Percentiles rank a stretch among this genome's conserved stretches.
Evolutionary conservation across 37 sponge, comb jelly and placozoan genomes (phyloP).

Genomic region (Amphimedon queenslandica): DNA sequence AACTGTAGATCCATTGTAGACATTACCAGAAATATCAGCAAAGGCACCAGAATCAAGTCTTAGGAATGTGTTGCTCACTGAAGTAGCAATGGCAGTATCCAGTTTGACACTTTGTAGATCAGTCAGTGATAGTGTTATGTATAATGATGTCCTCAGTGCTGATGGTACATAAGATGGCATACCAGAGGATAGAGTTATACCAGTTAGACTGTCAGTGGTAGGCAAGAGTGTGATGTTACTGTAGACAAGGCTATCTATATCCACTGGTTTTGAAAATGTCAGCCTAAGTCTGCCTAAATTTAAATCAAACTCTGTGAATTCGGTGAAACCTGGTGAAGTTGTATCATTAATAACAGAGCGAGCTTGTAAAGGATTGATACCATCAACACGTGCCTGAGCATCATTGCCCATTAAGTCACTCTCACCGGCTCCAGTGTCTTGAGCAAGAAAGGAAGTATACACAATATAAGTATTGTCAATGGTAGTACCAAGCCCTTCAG

Average conservation of each 20-base stretch:
- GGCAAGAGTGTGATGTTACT: conserved; percentile 50
- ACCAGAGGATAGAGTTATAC: conserved; percentile 31
- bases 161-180: conserved; percentile 12
- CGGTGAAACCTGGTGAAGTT: conserved; percentile 46
- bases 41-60: conserved; percentile 43
- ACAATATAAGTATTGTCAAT: conserved; percentile 45
- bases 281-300: conserved; percentile 62
- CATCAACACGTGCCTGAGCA: conserved; percentile 21
- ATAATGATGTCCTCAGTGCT: conserved; percentile 8
- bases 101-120: conserved; percentile 70
- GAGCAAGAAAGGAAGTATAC: conserved; percentile 44
- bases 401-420: conserved; percentile 3
- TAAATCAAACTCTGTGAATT: conserved; percentile 63
- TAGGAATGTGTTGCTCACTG: conserved; percentile 34
- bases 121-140: conserved; percentile 37
- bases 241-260: conserved; percentile 40
- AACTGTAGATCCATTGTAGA: conserved; percentile 7
- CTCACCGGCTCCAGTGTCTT: conserved; percentile 43
- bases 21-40: conserved; percentile 51
- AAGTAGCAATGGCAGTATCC: conserved; percentile 21
- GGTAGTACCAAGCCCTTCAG: conserved; percentile 37
- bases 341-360: conserved; percentile 43
- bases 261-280: conserved; percentile 70
- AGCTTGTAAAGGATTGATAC: conserved; percentile 28
- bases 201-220: conserved; percentile 17